These are phyloP conservation scores for Mirza zaza DNA, from an alignment of 2,113 vertebrate species.

Conservation along the genomic window DNA sequence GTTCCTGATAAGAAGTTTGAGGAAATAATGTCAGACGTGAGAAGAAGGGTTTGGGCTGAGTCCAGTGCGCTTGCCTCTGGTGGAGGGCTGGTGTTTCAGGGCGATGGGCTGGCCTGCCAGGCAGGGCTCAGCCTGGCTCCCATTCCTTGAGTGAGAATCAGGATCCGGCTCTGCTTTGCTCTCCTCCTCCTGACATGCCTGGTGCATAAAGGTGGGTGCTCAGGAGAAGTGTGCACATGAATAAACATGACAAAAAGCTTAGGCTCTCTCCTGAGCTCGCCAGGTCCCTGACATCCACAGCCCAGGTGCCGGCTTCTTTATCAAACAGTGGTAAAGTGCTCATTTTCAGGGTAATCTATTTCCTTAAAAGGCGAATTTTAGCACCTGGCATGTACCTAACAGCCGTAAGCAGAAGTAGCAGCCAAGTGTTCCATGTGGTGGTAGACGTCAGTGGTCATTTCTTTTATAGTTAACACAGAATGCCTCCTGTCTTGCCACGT, in stretches of 20 bases:
- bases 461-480: conserved; percentile 23
- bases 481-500: conserved; percentile 18
- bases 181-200: neutral
- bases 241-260: neutral
- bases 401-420: neutral
- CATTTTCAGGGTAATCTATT: neutral
- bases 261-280: neutral
- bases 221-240: neutral
- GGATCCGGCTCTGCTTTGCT: neutral
- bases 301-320: neutral
- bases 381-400: neutral
- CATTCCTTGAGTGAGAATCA: neutral
- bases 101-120: neutral
- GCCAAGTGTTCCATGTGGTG: neutral
- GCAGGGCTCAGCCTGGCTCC: too few relatives aligned
- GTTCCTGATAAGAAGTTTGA: neutral
- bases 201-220: neutral
- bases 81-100: neutral
- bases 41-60: neutral
- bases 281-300: neutral
- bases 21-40: neutral
- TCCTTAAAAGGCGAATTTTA: neutral
- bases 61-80: neutral
- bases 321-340: neutral
- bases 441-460: neutral